Base-by-base conservation (phyloP, 1,140 invertebrate genomes). In the Hyles vespertilio region DNA sequence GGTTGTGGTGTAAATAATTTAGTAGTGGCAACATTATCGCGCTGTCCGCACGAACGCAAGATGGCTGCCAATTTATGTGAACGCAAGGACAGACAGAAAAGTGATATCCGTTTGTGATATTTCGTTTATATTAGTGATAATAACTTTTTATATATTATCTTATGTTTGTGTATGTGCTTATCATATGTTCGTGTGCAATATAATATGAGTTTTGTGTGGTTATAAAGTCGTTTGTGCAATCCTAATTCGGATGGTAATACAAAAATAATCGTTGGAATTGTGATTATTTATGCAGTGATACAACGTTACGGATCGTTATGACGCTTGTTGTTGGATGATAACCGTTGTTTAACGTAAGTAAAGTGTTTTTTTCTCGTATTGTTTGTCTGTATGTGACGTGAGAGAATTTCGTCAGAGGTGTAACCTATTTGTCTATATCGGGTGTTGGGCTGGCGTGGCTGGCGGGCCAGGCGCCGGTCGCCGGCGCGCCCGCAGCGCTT, bases 61-160 rank as follows among this genome's bases (percentile, higher is more conserved):
- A 87, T 87, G 84, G 84, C 84, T 79, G 81, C 84, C 84, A 82
- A 84, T 84, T 87, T 85, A 86, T 81, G 80, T 79, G 84, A 86
- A 82, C 74, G 83, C 81, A 84, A 84, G 82, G 83, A 84, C 83
- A 81, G 77, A 67, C 82, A 77, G 77, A 78, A 84, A 84, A 84
- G 80, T 84, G 72, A 73, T 83, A 78, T 79, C 75, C 74, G 77
- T 78, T 80, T 76, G 74, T 80, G 72, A 80, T 80, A 78, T 78
- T 73, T 72, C 68, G 67, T 79, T 77, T 72, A 72, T 71, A 67
- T 77, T 70, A 79, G 81, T 88, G 79, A 82, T 86, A 81, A 69
- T 78, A 82, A 73, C 74, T 63, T 78, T 81, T 60, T 72, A 67
- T 69, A 76, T 78, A 73, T 75, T 65, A 73, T 72, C 63, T 67